Evolutionary conservation across 1,140 invertebrate species (phyloP), one percentile per base, ranked within the genome.

Genomic region (Solenopsis fugax): DNA sequence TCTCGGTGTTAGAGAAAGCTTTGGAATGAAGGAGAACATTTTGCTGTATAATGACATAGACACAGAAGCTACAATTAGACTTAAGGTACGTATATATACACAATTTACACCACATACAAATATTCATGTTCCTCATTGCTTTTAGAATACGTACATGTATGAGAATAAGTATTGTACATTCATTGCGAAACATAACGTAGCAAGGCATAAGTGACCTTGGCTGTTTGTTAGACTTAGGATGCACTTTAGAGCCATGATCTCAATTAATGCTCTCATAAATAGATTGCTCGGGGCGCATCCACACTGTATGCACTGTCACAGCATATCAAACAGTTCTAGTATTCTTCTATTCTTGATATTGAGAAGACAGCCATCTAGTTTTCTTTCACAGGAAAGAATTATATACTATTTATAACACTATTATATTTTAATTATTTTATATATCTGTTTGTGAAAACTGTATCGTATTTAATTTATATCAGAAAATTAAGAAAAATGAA

Each of bases 11-110:
- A 96, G 99, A 78, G 99, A 99, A 95, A 99, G 98, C 94, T 99
- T 99, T 96, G 98, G 98, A 65, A 99, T 99, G 99, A 99, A 98
- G 93, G 98, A 99, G 93, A 99, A 99, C 95, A 98, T 99, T 85
- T 95, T 99, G 16, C 96, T 99, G 3, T 98, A 97, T 93, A 98
- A 99, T 96, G 98, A 99, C 96, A 96, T 96, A 88, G 97, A 99
- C 94, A 96, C 97, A 4, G 98, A 99, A 95, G 96, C 97, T 85
- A 98, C 98, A 29, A 94, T 98, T 77, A 96, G 97, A 87, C 95
- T 98, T 50, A 98, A 98, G 96, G 98, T 98, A 96, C 9, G 56
- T 80, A 37, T 52, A 29, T 71, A 37, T 52, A 21, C 58, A 60
- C 62, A 12, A 60, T 73, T 18, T 18, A 65, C 41, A 75, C 72